These are phyloP conservation scores for Drosophila equinoxialis DNA, from an alignment of 1,140 invertebrate genomes.

Conservation along the genomic window DNA sequence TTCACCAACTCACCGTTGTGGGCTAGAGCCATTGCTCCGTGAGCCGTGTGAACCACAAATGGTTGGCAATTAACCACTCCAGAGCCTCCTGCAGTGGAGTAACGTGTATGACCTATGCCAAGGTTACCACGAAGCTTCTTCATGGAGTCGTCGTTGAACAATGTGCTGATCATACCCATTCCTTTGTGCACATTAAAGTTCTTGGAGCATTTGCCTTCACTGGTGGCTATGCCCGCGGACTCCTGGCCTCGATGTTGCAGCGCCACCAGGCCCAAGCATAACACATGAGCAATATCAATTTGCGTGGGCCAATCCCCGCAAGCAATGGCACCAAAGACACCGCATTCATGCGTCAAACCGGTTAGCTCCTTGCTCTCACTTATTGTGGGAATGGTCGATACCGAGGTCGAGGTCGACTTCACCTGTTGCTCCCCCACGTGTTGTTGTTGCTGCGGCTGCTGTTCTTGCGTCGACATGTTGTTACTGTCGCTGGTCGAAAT, in stretches of 20 bases:
- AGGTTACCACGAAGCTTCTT: constrained; percentile 94
- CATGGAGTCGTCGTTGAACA: constrained; percentile 96
- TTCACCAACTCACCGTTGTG: constrained; percentile 99
- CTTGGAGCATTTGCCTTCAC: constrained; percentile 90
- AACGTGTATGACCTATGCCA: constrained; percentile 97
- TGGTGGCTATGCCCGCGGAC: constrained; percentile 98
- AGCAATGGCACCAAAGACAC: constrained; percentile 96
- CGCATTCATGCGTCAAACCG: constrained; percentile 95
- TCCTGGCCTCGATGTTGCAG: constrained; percentile 98
- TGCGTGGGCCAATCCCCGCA: constrained; percentile 93
- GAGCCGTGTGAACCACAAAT: constrained; percentile 97
- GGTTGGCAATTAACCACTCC: constrained; percentile 97
- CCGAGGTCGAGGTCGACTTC: constrained; percentile 41
- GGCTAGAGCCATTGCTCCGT: constrained; percentile 96
- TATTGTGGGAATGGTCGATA: constrained; percentile 45
- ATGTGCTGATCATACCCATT: constrained; percentile 96
- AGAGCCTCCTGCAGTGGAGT: constrained; percentile 96
- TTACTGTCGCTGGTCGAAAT: constrained; percentile 29
- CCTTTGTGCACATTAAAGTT: constrained; percentile 94
- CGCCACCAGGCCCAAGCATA: constrained; percentile 95
- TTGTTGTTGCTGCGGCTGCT: constrained; percentile 28
- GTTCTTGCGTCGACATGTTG: constrained; percentile 56
- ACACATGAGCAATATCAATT: constrained; percentile 88
- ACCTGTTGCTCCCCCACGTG: constrained; percentile 56
- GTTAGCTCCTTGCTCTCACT: constrained; percentile 79